Evolutionary conservation across 2,888 invertebrate genomes (phyloP).

Genomic region (Drosophila greeni): DNA sequence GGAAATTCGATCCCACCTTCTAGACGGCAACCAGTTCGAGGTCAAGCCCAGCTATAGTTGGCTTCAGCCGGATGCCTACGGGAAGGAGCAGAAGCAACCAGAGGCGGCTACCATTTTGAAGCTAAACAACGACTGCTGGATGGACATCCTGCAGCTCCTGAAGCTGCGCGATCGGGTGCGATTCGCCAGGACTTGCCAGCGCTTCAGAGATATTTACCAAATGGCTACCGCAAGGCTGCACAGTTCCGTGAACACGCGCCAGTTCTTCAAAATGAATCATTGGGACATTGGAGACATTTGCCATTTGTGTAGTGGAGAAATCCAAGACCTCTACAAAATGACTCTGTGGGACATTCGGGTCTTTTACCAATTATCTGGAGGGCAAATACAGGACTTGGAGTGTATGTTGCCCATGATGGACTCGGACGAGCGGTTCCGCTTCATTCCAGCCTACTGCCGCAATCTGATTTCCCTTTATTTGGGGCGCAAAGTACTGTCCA

Average conservation of each 20-base stretch:
- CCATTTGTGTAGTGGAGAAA: neutral
- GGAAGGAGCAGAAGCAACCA: neutral
- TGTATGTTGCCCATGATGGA: slow-evolving; percentile 1
- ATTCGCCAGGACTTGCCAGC: slow-evolving; percentile 54
- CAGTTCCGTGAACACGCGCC: slow-evolving; percentile 13
- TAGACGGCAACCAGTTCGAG: slow-evolving; percentile 11
- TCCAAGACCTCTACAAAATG: neutral
- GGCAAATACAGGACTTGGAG: neutral
- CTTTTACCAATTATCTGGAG: slow-evolving; percentile 51
- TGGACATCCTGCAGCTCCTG: slow-evolving; percentile 40
- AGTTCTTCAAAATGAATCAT: slow-evolving; percentile 37
- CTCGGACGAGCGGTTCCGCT: neutral
- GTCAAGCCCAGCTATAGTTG: slow-evolving; percentile 58
- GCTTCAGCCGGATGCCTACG: slow-evolving; percentile 51
- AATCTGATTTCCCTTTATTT: neutral
- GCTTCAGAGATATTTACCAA: slow-evolving; percentile 45
- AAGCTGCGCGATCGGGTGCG: slow-evolving; percentile 47
- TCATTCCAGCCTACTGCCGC: neutral
- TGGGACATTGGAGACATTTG: slow-evolving; percentile 56
- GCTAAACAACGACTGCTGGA: slow-evolving; percentile 61
- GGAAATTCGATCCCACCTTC: slow-evolving; percentile 7
- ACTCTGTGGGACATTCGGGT: slow-evolving; percentile 1
- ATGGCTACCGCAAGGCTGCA: slow-evolving; percentile 32
- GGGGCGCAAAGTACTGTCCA: neutral
- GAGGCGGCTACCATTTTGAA: slow-evolving; percentile 29